Percentiles rank a stretch among this genome's conserved stretches.
These are phyloP conservation scores for Drosophila carrolli DNA, from an alignment of 1,140 invertebrate genomes.

Conservation along the genomic window DNA sequence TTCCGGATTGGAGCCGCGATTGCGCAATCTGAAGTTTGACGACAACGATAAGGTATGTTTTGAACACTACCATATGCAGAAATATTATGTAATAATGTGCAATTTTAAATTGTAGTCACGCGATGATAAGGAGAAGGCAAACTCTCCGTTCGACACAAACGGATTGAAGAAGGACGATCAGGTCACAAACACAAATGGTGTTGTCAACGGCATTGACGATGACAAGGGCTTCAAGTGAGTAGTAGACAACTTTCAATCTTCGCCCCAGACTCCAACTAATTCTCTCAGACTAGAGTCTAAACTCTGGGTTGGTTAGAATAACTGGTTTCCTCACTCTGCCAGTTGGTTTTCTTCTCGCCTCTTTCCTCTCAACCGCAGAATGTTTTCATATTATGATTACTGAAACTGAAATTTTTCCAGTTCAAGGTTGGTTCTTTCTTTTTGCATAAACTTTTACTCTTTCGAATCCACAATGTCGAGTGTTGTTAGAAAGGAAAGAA, in stretches of 20 bases:
- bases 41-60: slow-evolving; percentile 82
- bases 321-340: slow-evolving; percentile 26
- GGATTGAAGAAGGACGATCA: slow-evolving; percentile 87
- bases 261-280: slow-evolving; percentile 21
- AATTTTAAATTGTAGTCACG: slow-evolving; percentile 82
- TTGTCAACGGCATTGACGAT: slow-evolving; percentile 91
- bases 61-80: too few relatives aligned
- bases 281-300: slow-evolving; percentile 5
- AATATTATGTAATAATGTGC: not conserved
- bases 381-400: slow-evolving; percentile 45
- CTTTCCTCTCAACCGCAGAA: slow-evolving; percentile 25
- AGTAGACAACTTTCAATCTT: slow-evolving; percentile 36
- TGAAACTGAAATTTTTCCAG: slow-evolving; percentile 51
- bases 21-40: slow-evolving; percentile 89
- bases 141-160: slow-evolving; percentile 88
- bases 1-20: slow-evolving; percentile 88
- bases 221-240: slow-evolving; percentile 97
- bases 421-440: slow-evolving; percentile 49
- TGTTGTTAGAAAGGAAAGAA: slow-evolving; percentile 8
- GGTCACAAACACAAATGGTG: slow-evolving; percentile 92
- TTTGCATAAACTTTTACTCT: slow-evolving; percentile 48
- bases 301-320: slow-evolving; percentile 13
- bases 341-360: slow-evolving; percentile 8
- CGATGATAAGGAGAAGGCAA: slow-evolving; percentile 88
- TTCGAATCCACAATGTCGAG: not conserved